phyloP scores from a whole-genome alignment of 2,888 invertebrate genomes.

The Pollenia labialis region DNA sequence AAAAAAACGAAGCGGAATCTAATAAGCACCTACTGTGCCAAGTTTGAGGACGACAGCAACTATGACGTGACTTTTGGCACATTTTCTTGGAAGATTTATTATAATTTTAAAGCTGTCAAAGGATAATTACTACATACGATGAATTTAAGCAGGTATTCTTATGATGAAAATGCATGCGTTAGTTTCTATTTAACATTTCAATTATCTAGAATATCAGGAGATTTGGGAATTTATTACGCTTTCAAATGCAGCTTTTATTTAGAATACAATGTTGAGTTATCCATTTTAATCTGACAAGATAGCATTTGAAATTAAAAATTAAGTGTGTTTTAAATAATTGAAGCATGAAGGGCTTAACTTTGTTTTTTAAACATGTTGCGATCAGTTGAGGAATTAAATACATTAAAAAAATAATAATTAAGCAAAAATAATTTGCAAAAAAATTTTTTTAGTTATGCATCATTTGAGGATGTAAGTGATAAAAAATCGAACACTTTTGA shows the following conservation, averaged over 20 bases:
- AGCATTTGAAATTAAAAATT: too few species aligned
- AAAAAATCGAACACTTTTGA: too few species aligned
- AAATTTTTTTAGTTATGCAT: too few species aligned
- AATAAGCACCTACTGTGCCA: slow-evolving; percentile 71
- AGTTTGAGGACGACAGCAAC: slow-evolving; percentile 53
- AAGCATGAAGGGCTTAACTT: too few species aligned
- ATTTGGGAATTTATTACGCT: slow-evolving; percentile 8
- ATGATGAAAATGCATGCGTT: slow-evolving; percentile 60
- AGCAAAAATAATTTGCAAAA: too few species aligned
- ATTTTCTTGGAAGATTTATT: slow-evolving; percentile 67
- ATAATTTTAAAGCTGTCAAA: slow-evolving; percentile 70
- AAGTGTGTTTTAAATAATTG: too few species aligned
- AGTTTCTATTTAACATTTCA: slow-evolving; percentile 66
- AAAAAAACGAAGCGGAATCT: slow-evolving; percentile 23
- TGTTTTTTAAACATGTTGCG: too few species aligned
- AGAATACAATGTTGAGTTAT: too few species aligned
- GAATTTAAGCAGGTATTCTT: background rate
- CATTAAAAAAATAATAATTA: too few species aligned
- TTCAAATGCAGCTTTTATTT: background rate
- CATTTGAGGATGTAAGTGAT: too few species aligned
- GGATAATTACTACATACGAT: slow-evolving; percentile 60
- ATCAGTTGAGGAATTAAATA: too few species aligned
- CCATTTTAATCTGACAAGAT: background rate
- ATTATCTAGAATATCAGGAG: slow-evolving; percentile 46
- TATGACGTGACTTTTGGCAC: slow-evolving; percentile 62